A percentile compares a stretch with the other conserved stretches of the same genome.
phyloP scores from a whole-genome alignment of 2,113 vertebrate species.

The Grantiella picta region DNA sequence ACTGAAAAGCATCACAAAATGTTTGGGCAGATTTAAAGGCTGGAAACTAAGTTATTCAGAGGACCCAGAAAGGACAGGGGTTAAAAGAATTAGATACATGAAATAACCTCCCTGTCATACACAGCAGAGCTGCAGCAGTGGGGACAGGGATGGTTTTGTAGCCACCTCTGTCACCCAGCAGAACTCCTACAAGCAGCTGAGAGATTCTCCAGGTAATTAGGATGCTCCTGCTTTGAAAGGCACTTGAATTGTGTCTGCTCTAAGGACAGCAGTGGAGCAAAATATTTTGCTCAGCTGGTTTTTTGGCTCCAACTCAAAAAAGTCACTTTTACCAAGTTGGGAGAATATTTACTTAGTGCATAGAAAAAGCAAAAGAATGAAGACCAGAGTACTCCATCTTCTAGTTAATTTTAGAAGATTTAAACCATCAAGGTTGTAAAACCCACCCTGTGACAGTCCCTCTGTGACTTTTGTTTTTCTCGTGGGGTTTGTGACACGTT shows the following conservation, averaged over 20 bases:
- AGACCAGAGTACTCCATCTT: not conserved
- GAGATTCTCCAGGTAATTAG: not conserved
- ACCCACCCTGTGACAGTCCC: not conserved
- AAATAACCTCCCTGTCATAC: not conserved
- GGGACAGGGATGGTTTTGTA: not conserved
- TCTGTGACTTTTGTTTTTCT: not conserved
- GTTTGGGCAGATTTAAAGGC: not conserved
- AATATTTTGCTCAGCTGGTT: not conserved
- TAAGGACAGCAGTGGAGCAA: not conserved
- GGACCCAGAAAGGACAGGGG: not conserved
- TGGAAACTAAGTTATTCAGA: not conserved
- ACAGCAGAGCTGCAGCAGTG: not conserved
- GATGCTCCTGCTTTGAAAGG: not conserved
- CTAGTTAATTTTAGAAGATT: not conserved
- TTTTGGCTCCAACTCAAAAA: not conserved
- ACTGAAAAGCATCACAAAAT: not conserved
- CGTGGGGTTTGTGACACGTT: accelerated
- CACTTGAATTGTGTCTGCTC: not conserved
- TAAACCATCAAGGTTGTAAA: not conserved
- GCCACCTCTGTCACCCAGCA: not conserved
- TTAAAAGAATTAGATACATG: not conserved
- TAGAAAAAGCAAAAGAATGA: not conserved
- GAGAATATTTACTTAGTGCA: not conserved
- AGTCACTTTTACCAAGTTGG: not conserved
- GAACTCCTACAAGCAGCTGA: not conserved